Evolutionary conservation across 2,888 invertebrate genomes (phyloP).

Genomic region (Eupithecia subfuscata): DNA sequence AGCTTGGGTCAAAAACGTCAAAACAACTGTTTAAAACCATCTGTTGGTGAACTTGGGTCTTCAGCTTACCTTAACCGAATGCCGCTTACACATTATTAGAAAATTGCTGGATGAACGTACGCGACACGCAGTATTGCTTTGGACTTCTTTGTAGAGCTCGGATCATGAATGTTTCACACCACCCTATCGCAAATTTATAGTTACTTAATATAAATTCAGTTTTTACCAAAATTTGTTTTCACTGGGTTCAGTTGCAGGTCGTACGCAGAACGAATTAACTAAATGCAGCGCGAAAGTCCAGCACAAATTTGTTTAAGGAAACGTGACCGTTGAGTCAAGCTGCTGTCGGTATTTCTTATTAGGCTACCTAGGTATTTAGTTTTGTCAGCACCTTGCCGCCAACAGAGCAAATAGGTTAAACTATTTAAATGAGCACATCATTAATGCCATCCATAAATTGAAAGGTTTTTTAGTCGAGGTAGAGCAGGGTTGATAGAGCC

Average conservation of each 20-base stretch:
- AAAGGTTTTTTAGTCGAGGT: neutral
- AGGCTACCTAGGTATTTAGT: neutral
- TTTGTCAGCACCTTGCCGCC: neutral
- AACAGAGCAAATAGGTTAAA: neutral
- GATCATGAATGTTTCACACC: too few relatives aligned
- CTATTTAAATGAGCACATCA: neutral
- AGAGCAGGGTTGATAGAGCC: neutral
- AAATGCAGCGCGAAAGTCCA: constrained; percentile 20
- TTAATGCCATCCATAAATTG: neutral
- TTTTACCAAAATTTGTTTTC: neutral
- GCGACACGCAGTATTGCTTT: neutral
- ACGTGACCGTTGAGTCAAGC: constrained; percentile 11
- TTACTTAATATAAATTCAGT: neutral
- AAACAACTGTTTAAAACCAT: too few relatives aligned
- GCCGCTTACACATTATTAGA: too few relatives aligned
- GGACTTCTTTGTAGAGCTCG: too few relatives aligned
- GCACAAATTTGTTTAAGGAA: neutral
- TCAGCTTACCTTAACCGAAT: too few relatives aligned
- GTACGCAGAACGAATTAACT: neutral
- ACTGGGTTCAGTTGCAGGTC: neutral
- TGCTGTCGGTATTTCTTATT: neutral
- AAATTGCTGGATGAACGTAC: too few relatives aligned
- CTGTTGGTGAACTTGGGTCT: too few relatives aligned
- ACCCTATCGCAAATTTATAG: neutral
- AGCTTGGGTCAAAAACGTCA: too few relatives aligned